These are phyloP conservation scores for Ophioninae sp. DNA, from an alignment of 2,888 invertebrate genomes.

Conservation along the genomic window DNA sequence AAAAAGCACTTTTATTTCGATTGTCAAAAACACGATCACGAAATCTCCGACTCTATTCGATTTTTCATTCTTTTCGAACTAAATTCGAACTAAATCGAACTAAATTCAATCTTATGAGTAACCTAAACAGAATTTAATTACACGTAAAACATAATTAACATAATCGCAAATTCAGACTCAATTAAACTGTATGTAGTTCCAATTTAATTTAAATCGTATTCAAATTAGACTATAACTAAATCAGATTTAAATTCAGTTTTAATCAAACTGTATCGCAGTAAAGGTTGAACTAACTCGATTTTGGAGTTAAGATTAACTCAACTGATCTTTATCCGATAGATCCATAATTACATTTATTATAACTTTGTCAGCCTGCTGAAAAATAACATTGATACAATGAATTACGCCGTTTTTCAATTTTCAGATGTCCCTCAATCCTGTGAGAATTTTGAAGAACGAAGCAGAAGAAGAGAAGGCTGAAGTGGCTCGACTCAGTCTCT, in stretches of 20 bases:
- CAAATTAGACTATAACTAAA: neutral
- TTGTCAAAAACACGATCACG: neutral
- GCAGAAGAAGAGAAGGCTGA: conserved; percentile 99
- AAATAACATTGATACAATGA: neutral
- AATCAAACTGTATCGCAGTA: neutral
- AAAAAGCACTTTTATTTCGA: neutral
- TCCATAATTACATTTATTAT: neutral
- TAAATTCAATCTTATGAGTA: neutral
- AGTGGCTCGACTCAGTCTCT: conserved; percentile 97
- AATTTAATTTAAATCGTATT: neutral
- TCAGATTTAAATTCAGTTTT: neutral
- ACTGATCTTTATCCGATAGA: no score
- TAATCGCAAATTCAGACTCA: neutral
- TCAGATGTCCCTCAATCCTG: conserved; percentile 94
- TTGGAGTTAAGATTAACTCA: neutral
- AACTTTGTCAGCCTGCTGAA: neutral
- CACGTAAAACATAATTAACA: neutral
- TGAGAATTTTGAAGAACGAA: conserved; percentile 96
- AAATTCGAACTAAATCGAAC: neutral
- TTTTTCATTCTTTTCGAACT: neutral
- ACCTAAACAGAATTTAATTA: neutral
- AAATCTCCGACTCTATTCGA: neutral
- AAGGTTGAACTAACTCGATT: neutral
- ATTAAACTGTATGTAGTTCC: neutral
- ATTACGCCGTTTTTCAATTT: conserved; percentile 44